Evolutionary conservation across 2,113 vertebrate genomes (phyloP), one percentile per base, ranked within the genome.

Genomic region (Pollachius pollachius): DNA sequence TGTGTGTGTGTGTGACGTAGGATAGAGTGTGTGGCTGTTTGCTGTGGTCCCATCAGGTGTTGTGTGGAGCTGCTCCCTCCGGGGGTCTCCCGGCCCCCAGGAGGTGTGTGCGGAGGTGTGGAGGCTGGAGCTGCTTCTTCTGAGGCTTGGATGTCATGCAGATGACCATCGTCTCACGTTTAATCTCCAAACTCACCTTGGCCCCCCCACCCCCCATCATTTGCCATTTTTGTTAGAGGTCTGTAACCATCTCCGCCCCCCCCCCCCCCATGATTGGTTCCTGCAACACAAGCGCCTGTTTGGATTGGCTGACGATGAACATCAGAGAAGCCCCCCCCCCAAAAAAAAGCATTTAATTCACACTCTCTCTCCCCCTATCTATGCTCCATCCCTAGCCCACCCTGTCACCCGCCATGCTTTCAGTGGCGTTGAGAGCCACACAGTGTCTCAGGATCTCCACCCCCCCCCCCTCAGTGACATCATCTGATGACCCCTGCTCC

Each of bases 371-470:
- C 16, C 54, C 65, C 41, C 8, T 48, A 9, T 9, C 41, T 48
- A 48, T 48, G 12, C 41, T 48, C 41, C 8, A 9, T 9, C 41
- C 41, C 41, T 48, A 12, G 8, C 41, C 5, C 41, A 52, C 70
- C 70, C 72, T 70, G 67, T 58, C 56, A 70, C 74, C 41, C 41
- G 41, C 41, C 41, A 48, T 13, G 30, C 30, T 34, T 34, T 34
- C 30, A 34, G 30, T 34, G 30, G 30, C 30, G 30, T 34, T 34
- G 30, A 81, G 77, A 81, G 88, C 85, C 89, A 81, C 88, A 82
- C 86, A 88, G 89, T 73, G 87, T 93, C 91, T 93, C 91, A 93
- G 91, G 91, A 91, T 85, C 87, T 88, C 80, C 79, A 71, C 79
- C 79, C 60, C 70, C 21, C 48, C 62, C 57, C 67, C 52, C 64